phyloP scores from a whole-genome alignment of 2,888 invertebrate genomes.

The Cremastinae sp. region DNA sequence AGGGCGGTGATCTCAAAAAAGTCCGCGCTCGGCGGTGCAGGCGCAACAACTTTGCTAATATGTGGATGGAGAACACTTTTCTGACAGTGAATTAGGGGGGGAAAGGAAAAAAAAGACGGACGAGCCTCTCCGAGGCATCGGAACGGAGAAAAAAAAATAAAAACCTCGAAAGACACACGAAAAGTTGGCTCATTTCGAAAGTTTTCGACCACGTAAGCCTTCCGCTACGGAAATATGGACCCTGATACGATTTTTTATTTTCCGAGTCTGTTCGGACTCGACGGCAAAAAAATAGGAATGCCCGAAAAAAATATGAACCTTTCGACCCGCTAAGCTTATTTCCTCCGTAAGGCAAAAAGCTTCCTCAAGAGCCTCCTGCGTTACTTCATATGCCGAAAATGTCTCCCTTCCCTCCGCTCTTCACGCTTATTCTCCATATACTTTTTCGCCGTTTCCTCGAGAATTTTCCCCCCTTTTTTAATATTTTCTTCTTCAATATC shows the following conservation, averaged over 20 bases:
- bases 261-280: slow-evolving; percentile 50
- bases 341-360: slow-evolving; percentile 57
- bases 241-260: slow-evolving; percentile 51
- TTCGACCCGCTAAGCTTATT: slow-evolving; percentile 59
- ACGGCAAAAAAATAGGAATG: slow-evolving; percentile 42
- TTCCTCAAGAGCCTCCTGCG: slow-evolving; percentile 52
- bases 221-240: slow-evolving; percentile 1
- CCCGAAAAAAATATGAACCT: slow-evolving; percentile 56
- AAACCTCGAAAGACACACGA: slow-evolving; percentile 78
- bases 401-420: too few species aligned
- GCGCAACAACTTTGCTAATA: slow-evolving; percentile 78
- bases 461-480: too few species aligned
- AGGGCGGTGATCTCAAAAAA: slow-evolving; percentile 50
- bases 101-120: slow-evolving; percentile 43
- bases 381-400: too few species aligned
- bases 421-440: too few species aligned
- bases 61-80: slow-evolving; percentile 68
- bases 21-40: slow-evolving; percentile 57
- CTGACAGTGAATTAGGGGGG: slow-evolving; percentile 55
- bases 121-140: slow-evolving; percentile 47
- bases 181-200: slow-evolving; percentile 79
- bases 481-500: too few species aligned
- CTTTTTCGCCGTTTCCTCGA: too few species aligned
- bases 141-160: slow-evolving; percentile 50
- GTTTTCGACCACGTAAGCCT: slow-evolving; percentile 66